A percentile compares a stretch with the other conserved stretches of the same genome.
Evolutionary conservation across 1,140 invertebrate genomes (phyloP).

Genomic region (Brachionus asplanchnoidis): DNA sequence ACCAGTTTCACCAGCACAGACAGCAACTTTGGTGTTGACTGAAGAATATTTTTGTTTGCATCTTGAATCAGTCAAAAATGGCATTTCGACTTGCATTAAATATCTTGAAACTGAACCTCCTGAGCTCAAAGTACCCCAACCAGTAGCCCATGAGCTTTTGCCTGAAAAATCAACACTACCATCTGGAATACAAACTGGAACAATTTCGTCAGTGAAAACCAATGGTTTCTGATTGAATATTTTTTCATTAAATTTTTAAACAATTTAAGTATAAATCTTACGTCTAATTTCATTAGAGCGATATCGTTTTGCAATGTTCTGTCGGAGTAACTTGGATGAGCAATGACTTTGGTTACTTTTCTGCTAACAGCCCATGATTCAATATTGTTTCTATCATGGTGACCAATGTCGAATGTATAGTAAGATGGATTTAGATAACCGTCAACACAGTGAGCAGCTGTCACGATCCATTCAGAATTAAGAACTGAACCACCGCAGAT

Average conservation of each 20-base stretch:
- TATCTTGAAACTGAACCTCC: constrained; percentile 28
- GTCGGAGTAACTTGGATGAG: not conserved
- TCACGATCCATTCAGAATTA: constrained; percentile 63
- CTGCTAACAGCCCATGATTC: constrained; percentile 26
- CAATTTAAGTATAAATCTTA: not conserved
- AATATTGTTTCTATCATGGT: not conserved
- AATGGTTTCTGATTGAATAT: not conserved
- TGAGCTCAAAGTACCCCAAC: constrained; percentile 18
- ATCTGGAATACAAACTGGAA: constrained; percentile 40
- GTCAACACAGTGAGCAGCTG: constrained; percentile 64
- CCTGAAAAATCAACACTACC: not conserved
- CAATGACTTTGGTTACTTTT: not conserved
- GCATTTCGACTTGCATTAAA: constrained; percentile 36
- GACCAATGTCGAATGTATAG: constrained; percentile 30
- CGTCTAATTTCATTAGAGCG: constrained; percentile 35
- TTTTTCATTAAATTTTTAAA: not conserved
- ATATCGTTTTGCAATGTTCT: constrained; percentile 20
- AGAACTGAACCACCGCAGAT: constrained; percentile 60
- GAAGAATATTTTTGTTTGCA: constrained; percentile 31
- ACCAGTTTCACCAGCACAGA: constrained; percentile 36
- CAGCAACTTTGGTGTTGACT: not conserved
- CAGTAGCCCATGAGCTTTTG: constrained; percentile 34
- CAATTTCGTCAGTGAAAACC: not conserved
- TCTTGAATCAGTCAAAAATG: constrained; percentile 10
- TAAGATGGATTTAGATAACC: not conserved